Evolutionary conservation across 2,797 vertebrate species (phyloP).

Genomic region (Pterois miles): DNA sequence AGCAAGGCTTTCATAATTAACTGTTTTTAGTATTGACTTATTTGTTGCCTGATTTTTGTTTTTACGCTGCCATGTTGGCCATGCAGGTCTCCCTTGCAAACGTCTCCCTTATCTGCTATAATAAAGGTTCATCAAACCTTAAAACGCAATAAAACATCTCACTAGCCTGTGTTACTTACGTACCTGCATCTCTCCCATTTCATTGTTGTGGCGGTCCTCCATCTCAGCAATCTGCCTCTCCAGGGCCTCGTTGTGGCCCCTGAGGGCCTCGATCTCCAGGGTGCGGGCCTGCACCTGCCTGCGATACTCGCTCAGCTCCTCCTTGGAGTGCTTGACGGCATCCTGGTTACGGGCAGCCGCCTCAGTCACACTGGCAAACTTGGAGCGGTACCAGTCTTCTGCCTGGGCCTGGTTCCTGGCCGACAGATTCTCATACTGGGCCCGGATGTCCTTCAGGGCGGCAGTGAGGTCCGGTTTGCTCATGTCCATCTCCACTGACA

Average conservation of each 20-base stretch:
- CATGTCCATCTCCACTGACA: constrained; percentile 87
- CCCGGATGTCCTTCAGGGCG: constrained; percentile 85
- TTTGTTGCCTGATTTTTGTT: not conserved
- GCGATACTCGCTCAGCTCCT: constrained; percentile 87
- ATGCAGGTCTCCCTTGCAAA: not conserved
- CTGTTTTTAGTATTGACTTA: not conserved
- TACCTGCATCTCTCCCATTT: constrained; percentile 86
- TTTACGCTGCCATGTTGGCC: not conserved
- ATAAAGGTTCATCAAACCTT: not conserved
- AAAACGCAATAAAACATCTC: not conserved
- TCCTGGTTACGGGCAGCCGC: constrained; percentile 83
- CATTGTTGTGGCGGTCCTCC: constrained; percentile 83
- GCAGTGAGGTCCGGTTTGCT: constrained; percentile 84
- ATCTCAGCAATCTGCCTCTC: constrained; percentile 87
- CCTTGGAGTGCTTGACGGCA: constrained; percentile 84
- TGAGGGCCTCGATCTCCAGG: constrained; percentile 85
- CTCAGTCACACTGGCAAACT: constrained; percentile 82
- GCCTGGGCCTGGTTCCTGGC: constrained; percentile 85
- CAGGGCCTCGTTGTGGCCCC: constrained; percentile 85
- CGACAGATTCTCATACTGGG: constrained; percentile 85
- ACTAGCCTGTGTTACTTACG: not conserved
- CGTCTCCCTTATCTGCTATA: not conserved
- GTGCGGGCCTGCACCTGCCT: constrained; percentile 86
- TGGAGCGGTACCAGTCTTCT: constrained; percentile 88
- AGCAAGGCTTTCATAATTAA: no score